Evolutionary conservation across 2,888 invertebrate genomes (phyloP).

Genomic region (Flabesymbios commensalis): DNA sequence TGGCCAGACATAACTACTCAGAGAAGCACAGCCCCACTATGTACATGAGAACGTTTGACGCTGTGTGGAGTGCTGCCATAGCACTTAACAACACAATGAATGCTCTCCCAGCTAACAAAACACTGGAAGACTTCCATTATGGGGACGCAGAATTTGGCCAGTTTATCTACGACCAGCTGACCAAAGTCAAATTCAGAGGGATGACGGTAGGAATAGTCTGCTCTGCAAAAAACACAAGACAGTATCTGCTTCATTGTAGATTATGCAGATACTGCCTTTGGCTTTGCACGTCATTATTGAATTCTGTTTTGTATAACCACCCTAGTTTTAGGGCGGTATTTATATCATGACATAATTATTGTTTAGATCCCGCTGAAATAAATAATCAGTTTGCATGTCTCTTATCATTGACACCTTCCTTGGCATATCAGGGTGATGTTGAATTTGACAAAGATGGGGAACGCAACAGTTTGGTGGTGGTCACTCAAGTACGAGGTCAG

Average conservation of each 20-base stretch:
- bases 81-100: not conserved
- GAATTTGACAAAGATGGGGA: slow-evolving; percentile 5
- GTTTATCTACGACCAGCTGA: not conserved
- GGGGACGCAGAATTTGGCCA: not conserved
- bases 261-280: no score
- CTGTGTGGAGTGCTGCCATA: not conserved
- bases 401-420: no score
- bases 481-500: not conserved
- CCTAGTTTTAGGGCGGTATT: no score
- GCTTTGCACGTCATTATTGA: no score
- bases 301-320: no score
- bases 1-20: not conserved
- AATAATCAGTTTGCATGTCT: no score
- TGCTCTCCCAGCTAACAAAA: not conserved
- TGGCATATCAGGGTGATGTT: slow-evolving; percentile 4
- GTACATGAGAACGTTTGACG: slow-evolving; percentile 1
- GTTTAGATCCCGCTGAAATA: no score
- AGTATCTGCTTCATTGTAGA: no score
- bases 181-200: not conserved
- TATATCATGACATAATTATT: no score
- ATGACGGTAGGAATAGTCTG: slow-evolving; percentile 4
- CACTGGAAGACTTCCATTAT: not conserved
- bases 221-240: no score
- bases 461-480: not conserved
- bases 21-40: not conserved